Evolutionary conservation across 2,797 vertebrate species (phyloP), one percentile per base, ranked within the genome.

Genomic region (Dendrocincla tyrannina): DNA sequence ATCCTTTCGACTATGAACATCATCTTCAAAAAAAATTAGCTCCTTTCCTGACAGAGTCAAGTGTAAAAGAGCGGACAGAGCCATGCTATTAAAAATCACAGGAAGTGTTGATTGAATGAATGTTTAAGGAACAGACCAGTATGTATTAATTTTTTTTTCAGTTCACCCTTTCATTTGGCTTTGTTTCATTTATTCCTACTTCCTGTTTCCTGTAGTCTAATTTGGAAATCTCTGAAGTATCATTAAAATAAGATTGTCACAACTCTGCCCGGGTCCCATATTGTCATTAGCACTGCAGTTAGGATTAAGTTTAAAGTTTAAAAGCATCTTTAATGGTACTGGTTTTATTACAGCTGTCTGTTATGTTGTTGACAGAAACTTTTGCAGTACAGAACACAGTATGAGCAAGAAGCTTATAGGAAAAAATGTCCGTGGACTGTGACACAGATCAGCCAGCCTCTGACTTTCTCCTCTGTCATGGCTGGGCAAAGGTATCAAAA

Each of bases 171-270:
- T 94, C 79, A 68, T 64, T 90, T 82, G 68, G 66, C 79, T 75
- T 86, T 88, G 73, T 93, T 90, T 75, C 83, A 75, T 91, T 95
- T 88, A 91, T 85, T 91, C 63, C 33, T 37, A 20, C 59, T 62
- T 89, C 91, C 89, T 88, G 70, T 63, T 96, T 95, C 95, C 95
- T 91, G 63, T 44, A 60, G 72, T 92, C 85, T 85, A 39, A 85
- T 88, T 89, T 66, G 88, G 89, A 95, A 96, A 93, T 92, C 84
- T 89, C 91, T 70, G 37, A 73, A 63, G 83, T 90, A 17, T 73
- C 74, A 90, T 90, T 93, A 94, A 92, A 94, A 63, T 47, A 59
- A 80, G 25, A 28, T 35, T 69, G 62, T 91, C 74, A 28, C 33
- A 53, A 50, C 35, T 94, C 59, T 77, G 56, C 39, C 25, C n/a